phyloP scores from a whole-genome alignment of 2,113 vertebrate genomes.

The Pelusios castaneus region DNA sequence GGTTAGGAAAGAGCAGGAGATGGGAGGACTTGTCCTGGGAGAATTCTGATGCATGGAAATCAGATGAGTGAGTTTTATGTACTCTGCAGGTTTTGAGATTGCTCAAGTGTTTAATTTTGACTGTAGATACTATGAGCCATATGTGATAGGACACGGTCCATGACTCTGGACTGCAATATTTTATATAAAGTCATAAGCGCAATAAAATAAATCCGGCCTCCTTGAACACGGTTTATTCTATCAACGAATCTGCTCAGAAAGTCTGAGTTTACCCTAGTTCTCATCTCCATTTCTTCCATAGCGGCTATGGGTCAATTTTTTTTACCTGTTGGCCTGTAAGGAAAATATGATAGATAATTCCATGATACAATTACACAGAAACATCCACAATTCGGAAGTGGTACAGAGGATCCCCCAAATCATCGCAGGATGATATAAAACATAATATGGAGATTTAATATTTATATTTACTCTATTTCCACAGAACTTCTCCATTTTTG shows the following conservation, averaged over 20 bases:
- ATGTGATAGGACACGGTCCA: not conserved
- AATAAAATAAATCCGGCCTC: fast-evolving
- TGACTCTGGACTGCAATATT: not conserved
- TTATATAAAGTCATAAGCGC: not conserved
- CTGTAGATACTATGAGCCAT: not conserved
- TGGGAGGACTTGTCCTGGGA: constrained; percentile 25
- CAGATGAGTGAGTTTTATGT: not conserved
- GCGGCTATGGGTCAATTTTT: not conserved
- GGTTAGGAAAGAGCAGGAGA: not conserved
- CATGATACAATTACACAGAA: too few species aligned
- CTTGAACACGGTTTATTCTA: not conserved
- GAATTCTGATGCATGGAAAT: constrained; percentile 31
- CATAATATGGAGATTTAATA: too few species aligned
- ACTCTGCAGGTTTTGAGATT: not conserved
- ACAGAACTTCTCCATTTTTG: too few species aligned
- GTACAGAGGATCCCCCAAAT: too few species aligned
- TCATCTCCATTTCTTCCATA: not conserved
- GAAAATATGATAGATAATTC: too few species aligned
- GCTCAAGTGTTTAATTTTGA: not conserved
- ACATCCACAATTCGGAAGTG: too few species aligned
- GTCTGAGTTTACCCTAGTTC: not conserved
- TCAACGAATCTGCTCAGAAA: not conserved
- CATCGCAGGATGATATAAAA: too few species aligned
- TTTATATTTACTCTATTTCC: too few species aligned
- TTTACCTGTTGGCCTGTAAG: not conserved